Base-by-base conservation (phyloP, 2,797 vertebrate genomes). In the Caiman crocodilus region DNA sequence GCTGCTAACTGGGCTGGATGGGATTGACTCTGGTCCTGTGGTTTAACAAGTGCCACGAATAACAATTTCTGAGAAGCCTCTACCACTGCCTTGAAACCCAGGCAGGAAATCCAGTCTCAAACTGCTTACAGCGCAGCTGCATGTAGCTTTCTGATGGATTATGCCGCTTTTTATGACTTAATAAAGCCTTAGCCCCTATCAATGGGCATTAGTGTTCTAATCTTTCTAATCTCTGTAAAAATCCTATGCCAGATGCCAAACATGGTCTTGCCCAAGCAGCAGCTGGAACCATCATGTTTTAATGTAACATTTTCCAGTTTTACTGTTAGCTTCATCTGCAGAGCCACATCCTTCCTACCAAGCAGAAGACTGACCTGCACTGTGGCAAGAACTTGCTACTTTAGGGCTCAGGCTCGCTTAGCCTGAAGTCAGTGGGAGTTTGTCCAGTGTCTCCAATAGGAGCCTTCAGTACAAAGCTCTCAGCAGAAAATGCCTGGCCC, bases 171-270 rank as follows among this genome's bases (percentile, higher is more conserved):
- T 95, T 87, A 94, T 69, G 59, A 97, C 83, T 97, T 95, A 91
- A 92, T 95, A 96, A 90, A 95, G 92, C 85, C 90, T 93, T 95
- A 94, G 85, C 90, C 92, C 92, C 88, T 96, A 93, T 90, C 90
- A 89, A 3, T 90, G 83, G 76, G 87, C 85, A 87, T 83, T 91
- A 95, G 84, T 50, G 81, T 77, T 90, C 88, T 87, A 94, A 95
- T 93, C 95, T 96, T 77, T 79, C 84, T 87, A 90, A 95, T 88
- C 85, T 88, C 79, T 35, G 26, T 63, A 82, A 93, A 96, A 96
- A 95, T 91, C 90, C 89, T 50, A n/a, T 0, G 1, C 67, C 86
- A 32, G 85, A 89, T 79, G 92, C 90, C 87, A 95, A 94, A 88
- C 60, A n/a, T 4, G 61, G 92, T 12, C 69, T 93, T 85, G 91